Percentiles rank a stretch among this genome's conserved stretches.
phyloP scores from a whole-genome alignment of 2,113 vertebrate genomes.

The Lasiurus cinereus region DNA sequence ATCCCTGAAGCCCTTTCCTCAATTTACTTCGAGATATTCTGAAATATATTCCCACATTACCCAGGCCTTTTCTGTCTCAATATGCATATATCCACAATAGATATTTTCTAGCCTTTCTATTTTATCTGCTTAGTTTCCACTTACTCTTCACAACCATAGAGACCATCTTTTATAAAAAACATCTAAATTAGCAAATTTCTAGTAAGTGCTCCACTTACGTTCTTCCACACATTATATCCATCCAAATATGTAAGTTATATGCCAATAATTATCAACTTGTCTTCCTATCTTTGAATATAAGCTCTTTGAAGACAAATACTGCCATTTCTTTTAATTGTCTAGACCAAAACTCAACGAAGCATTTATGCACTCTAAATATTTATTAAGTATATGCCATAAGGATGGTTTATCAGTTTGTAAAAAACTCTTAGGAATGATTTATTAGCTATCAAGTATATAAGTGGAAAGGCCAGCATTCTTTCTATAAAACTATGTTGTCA shows the following conservation, averaged over 20 bases:
- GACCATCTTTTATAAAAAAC: background rate
- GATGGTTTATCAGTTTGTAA: background rate
- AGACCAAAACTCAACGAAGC: background rate
- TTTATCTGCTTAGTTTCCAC: background rate
- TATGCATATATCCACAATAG: background rate
- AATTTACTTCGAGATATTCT: background rate
- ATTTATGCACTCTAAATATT: background rate
- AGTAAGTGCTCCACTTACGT: background rate
- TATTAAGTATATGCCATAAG: background rate
- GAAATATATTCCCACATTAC: background rate
- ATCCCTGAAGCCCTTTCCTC: background rate
- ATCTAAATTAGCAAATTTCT: background rate
- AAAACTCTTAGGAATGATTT: background rate
- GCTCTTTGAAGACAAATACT: background rate
- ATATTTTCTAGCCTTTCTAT: background rate
- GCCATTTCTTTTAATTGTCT: background rate
- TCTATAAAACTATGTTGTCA: constrained; percentile 7
- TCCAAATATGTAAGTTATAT: background rate
- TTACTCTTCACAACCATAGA: background rate
- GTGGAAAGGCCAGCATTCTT: background rate
- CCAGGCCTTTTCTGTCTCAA: background rate
- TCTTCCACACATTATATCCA: background rate
- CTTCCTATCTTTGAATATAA: background rate
- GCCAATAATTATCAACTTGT: background rate
- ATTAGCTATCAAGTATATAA: background rate